Base-by-base conservation (phyloP, 2,888 invertebrate species). In the Belgica antarctica region DNA sequence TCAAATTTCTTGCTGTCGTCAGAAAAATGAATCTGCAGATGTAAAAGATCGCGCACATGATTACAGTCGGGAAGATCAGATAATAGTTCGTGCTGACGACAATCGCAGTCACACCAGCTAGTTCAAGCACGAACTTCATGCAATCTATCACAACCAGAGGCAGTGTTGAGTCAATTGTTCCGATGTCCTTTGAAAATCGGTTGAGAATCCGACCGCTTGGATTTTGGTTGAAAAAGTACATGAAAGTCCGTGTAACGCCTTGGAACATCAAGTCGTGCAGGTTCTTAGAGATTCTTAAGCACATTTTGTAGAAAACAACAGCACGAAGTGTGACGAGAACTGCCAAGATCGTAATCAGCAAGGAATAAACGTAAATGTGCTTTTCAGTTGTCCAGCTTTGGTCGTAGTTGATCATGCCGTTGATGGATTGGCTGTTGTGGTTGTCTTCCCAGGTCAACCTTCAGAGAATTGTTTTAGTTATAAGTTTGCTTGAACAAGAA, bases 131-230 rank as follows among this genome's bases (percentile, higher is more conserved):
- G 72, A 95, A 89, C 83, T 93, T 88, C 70, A 80, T 76, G 7
- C 80, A 79, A 73, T 80, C 80, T 73, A 80, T 80, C 79, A 80
- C 78, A 7, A 80, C 80, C 2, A 78, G 74, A 0, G 80, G 80
- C 70, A 80, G 71, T 70, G 79, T 76, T 72, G 80, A 80, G 74
- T 80, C 80, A 79, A 86, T 74, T 82, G 82, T 74, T 5, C 80
- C 93, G 84, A 93, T 89, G 75, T 95, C 95, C 78, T 94, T 94
- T 0, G 94, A 90, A 80, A 95, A 94, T 25, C 95, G 82, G 80
- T 94, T 95, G 59, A 95, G 81, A 74, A 95, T 89, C 57, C 90
- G 81, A 0, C 90, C 90, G 0, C 89, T 88, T 0, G 93, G 90
- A 79, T 94, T 95, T 2, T 86, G 86, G 77, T 94, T 92, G 81